phyloP scores from a whole-genome alignment of 2,797 vertebrate genomes.

The Semaprochilodus insignis region DNA sequence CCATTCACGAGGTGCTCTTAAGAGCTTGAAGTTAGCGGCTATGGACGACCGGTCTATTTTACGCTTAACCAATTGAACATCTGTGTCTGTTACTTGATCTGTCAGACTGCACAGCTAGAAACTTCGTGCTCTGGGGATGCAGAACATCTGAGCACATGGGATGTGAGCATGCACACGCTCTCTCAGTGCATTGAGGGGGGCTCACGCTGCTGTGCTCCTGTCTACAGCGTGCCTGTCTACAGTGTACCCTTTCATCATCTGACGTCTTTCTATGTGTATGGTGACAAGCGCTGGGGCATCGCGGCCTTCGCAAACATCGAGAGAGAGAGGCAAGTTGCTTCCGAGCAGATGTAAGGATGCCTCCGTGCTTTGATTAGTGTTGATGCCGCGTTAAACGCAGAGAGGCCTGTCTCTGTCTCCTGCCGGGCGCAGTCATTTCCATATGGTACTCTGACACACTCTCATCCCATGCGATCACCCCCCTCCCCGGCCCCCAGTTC shows the following conservation, averaged over 20 bases:
- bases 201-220: neutral
- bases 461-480: conserved; percentile 3
- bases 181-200: neutral
- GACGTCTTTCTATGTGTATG: neutral
- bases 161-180: neutral
- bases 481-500: neutral
- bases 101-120: conserved; percentile 44
- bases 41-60: conserved; percentile 5
- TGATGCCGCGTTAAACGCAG: conserved; percentile 25
- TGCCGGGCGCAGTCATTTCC: conserved; percentile 15
- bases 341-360: conserved; percentile 21
- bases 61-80: conserved; percentile 45
- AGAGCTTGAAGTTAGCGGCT: conserved; percentile 16
- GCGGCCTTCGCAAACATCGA: neutral
- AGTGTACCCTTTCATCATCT: conserved; percentile 2
- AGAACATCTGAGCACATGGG: neutral
- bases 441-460: conserved; percentile 14
- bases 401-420: conserved; percentile 11
- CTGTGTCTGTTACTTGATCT: conserved; percentile 35
- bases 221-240: neutral
- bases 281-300: neutral
- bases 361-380: conserved; percentile 25
- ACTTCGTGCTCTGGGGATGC: conserved; percentile 30
- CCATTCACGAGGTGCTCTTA: conserved; percentile 16
- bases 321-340: neutral